These are phyloP conservation scores for Carterocephalus palaemon DNA, from an alignment of 2,888 invertebrate species.

Conservation along the genomic window DNA sequence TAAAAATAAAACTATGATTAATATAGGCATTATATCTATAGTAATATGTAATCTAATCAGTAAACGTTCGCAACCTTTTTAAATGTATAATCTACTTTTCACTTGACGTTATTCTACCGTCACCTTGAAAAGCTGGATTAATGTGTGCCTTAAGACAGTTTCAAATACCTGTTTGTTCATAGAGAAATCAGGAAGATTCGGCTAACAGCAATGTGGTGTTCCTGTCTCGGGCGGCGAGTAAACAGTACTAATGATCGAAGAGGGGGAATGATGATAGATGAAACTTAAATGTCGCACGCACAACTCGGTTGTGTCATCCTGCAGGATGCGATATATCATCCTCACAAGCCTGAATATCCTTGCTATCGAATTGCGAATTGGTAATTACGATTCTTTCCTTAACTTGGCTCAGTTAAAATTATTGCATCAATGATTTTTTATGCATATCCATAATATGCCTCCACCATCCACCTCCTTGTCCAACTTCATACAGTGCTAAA, in stretches of 20 bases:
- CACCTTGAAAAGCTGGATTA: too few relatives aligned
- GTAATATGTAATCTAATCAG: too few relatives aligned
- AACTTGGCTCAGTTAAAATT: slow-evolving; percentile 1
- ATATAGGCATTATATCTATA: too few relatives aligned
- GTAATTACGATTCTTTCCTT: too few relatives aligned
- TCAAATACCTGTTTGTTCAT: slow-evolving; percentile 13
- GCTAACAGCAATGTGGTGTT: slow-evolving; percentile 74
- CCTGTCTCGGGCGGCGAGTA: slow-evolving; percentile 61
- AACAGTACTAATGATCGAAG: slow-evolving; percentile 74
- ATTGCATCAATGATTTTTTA: slow-evolving; percentile 2
- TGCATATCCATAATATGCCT: too few relatives aligned
- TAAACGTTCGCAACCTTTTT: too few relatives aligned
- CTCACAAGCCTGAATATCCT: slow-evolving; percentile 9
- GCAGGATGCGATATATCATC: slow-evolving; percentile 47
- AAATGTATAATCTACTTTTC: too few relatives aligned
- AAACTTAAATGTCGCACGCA: slow-evolving; percentile 68
- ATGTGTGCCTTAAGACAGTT: too few relatives aligned
- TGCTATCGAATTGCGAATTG: slow-evolving; percentile 16
- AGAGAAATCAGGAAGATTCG: slow-evolving; percentile 16
- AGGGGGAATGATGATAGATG: slow-evolving; percentile 73
- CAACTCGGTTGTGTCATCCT: slow-evolving; percentile 34
- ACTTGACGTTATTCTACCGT: too few relatives aligned
- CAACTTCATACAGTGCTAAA: too few relatives aligned
- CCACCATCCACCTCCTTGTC: too few relatives aligned
- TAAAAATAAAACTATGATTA: slow-evolving; percentile 17